A percentile compares a stretch with the other conserved stretches of the same genome.
Conservation (phyloP, 2,797 vertebrate species). For the Alcedo atthis region DNA sequence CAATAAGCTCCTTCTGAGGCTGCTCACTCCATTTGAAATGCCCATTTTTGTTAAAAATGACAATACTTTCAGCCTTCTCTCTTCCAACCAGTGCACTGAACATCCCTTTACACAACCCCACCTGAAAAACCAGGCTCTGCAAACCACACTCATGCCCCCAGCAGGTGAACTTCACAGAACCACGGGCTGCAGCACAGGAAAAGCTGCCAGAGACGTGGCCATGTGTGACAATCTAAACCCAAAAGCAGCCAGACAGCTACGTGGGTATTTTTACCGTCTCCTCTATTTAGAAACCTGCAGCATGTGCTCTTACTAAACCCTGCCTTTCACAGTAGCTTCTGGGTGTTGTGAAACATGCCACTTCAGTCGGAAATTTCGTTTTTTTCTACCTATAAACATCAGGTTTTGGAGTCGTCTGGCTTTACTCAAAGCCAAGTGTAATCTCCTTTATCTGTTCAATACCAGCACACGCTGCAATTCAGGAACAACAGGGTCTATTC, state of each 20-base stretch:
- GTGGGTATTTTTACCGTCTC: neutral
- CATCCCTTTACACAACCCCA: neutral
- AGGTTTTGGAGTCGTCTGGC: neutral
- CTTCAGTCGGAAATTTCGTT: neutral
- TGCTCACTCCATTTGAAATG: neutral
- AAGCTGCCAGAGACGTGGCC: neutral
- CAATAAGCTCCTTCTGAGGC: accelerated
- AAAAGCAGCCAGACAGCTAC: neutral
- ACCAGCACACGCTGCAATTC: accelerated
- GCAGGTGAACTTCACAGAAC: neutral
- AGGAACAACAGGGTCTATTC: neutral
- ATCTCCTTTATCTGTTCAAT: neutral
- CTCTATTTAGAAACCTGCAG: neutral
- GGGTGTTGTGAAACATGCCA: neutral
- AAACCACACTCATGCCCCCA: neutral
- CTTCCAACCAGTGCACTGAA: neutral
- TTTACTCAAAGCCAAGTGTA: neutral
- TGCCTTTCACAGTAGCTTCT: neutral
- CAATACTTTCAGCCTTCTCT: neutral
- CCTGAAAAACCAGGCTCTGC: neutral
- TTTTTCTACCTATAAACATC: neutral
- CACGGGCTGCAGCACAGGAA: accelerated
- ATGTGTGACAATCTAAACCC: neutral
- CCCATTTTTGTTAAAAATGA: neutral
- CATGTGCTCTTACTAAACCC: neutral